phyloP scores from a whole-genome alignment of 1,140 invertebrate genomes.

The Ganaspis sp. region DNA sequence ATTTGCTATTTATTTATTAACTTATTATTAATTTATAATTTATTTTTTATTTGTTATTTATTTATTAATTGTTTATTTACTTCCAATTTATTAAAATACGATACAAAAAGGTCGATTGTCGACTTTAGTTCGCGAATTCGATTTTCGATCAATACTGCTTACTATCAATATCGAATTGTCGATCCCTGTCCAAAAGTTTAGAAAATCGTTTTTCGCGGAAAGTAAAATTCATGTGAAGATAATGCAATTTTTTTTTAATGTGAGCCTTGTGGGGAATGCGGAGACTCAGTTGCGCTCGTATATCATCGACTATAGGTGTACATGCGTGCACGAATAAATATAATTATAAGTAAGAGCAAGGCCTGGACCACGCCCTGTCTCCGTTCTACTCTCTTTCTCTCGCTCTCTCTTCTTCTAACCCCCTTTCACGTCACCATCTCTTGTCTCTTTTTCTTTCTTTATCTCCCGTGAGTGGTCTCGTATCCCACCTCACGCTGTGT shows the following conservation, averaged over 20 bases:
- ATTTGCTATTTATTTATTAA: no score
- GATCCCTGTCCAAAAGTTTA: no score
- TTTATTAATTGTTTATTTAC: no score
- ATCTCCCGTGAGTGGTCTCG: slow-evolving; percentile 37
- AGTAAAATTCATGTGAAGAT: neutral
- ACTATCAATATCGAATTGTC: no score
- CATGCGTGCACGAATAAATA: slow-evolving; percentile 70
- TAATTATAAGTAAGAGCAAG: slow-evolving; percentile 74
- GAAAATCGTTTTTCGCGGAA: slow-evolving; percentile 26
- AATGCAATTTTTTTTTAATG: slow-evolving; percentile 20
- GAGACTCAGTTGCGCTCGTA: slow-evolving; percentile 64
- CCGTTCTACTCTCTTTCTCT: slow-evolving; percentile 65
- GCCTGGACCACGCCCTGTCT: slow-evolving; percentile 75
- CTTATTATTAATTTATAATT: no score
- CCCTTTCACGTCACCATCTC: slow-evolving; percentile 43
- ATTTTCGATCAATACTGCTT: no score
- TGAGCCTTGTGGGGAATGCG: slow-evolving; percentile 48
- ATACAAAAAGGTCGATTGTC: no score
- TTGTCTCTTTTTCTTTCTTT: slow-evolving; percentile 44
- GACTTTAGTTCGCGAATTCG: no score
- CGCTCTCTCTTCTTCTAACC: slow-evolving; percentile 46
- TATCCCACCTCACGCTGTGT: slow-evolving; percentile 56
- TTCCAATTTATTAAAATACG: no score
- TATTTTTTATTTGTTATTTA: no score
- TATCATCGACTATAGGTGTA: slow-evolving; percentile 65